Conservation (phyloP, 2,888 invertebrate genomes). For the Drosophila histrio region DNA sequence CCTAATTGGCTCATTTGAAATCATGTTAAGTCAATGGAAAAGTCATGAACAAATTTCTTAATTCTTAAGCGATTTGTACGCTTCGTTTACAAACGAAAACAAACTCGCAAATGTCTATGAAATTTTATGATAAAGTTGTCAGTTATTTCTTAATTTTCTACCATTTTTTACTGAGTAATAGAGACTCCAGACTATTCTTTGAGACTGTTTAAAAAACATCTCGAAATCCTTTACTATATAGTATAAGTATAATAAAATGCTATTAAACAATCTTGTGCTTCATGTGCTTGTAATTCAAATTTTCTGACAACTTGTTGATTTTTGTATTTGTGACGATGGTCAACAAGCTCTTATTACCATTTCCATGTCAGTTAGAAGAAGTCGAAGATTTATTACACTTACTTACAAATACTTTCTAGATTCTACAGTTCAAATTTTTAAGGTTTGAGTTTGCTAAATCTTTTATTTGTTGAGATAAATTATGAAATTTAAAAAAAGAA, state of each 20-base stretch:
- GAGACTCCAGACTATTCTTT: neutral
- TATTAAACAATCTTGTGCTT: neutral
- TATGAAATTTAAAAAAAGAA: too few relatives aligned
- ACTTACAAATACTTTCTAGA: neutral
- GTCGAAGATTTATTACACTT: neutral
- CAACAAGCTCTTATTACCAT: conserved; percentile 21
- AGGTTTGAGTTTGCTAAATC: too few relatives aligned
- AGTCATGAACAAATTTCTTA: neutral
- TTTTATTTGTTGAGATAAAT: too few relatives aligned
- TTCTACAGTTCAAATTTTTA: too few relatives aligned
- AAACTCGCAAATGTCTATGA: neutral
- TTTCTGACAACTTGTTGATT: conserved; percentile 19
- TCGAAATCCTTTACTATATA: neutral
- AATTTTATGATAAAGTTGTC: neutral
- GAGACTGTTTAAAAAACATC: neutral
- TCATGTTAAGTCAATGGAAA: neutral
- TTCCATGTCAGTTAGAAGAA: neutral
- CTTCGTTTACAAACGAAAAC: neutral
- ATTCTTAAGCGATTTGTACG: neutral
- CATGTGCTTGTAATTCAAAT: neutral
- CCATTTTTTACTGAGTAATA: too few relatives aligned
- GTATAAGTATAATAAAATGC: neutral
- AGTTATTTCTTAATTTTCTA: neutral
- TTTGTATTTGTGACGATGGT: conserved; percentile 3
- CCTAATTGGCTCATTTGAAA: neutral